Conservation (phyloP, 2,888 invertebrate species). For the Meteorus cinctellus region DNA sequence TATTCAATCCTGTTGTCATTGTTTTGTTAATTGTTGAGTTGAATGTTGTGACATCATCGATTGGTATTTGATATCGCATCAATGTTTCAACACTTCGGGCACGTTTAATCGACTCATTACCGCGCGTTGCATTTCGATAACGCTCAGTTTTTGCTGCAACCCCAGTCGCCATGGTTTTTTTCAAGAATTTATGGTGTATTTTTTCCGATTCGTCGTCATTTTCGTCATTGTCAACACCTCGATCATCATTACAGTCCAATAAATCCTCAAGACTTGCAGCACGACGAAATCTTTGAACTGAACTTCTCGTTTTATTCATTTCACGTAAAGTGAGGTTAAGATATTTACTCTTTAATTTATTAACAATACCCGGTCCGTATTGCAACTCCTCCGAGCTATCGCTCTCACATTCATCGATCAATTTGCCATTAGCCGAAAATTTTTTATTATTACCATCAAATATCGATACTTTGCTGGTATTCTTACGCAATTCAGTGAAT, state of each 20-base stretch:
- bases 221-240: background rate
- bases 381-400: constrained; percentile 86
- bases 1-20: background rate
- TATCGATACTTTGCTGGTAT: background rate
- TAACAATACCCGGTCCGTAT: constrained; percentile 94
- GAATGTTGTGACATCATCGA: constrained; percentile 47
- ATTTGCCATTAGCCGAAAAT: constrained; percentile 39
- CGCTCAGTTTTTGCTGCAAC: constrained; percentile 65
- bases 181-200: constrained; percentile 60
- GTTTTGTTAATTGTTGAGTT: background rate
- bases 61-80: constrained; percentile 77
- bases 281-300: constrained; percentile 82
- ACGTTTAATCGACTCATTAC: constrained; percentile 83
- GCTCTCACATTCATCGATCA: constrained; percentile 72
- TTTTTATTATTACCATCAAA: constrained; percentile 19
- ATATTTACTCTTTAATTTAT: constrained; percentile 89
- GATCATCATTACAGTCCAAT: constrained; percentile 79
- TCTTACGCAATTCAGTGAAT: constrained; percentile 16
- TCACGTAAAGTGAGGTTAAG: constrained; percentile 89
- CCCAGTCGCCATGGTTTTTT: constrained; percentile 47
- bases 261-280: constrained; percentile 90
- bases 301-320: constrained; percentile 78
- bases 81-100: constrained; percentile 91
- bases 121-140: constrained; percentile 76
- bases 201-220: constrained; percentile 46